phyloP scores from a whole-genome alignment of 2,888 invertebrate species.

The Rhagium mordax region DNA sequence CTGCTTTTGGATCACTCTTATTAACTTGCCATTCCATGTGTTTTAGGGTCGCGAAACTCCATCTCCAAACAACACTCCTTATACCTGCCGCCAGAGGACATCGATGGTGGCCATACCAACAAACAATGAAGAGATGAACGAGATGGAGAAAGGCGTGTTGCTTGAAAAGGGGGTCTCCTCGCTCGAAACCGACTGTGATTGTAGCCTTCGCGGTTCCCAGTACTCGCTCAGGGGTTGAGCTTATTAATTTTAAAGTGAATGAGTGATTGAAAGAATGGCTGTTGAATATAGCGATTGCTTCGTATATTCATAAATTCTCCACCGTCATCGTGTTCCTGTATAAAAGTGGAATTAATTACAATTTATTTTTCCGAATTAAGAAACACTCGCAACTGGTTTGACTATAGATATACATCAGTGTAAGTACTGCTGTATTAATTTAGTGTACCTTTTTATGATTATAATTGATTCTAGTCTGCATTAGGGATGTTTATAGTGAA shows the following conservation, averaged over 20 bases:
- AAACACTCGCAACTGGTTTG: background rate
- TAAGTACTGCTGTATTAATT: conserved; percentile 26
- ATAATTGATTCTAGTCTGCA: conserved; percentile 27
- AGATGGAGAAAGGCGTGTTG: conserved; percentile 72
- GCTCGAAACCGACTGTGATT: conserved; percentile 56
- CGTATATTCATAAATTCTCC: background rate
- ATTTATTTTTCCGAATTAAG: background rate
- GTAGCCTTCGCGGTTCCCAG: conserved; percentile 54
- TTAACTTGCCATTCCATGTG: background rate
- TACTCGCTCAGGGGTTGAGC: conserved; percentile 49
- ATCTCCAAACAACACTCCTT: conserved; percentile 86
- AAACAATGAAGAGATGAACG: conserved; percentile 67
- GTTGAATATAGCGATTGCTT: conserved; percentile 7
- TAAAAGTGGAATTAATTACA: background rate
- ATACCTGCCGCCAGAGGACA: conserved; percentile 85
- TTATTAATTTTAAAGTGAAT: background rate
- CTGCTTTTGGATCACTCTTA: no score
- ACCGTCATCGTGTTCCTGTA: background rate
- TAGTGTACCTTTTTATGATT: background rate
- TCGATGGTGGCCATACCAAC: conserved; percentile 73
- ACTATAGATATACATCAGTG: conserved; percentile 8
- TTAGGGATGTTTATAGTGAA: conserved; percentile 6
- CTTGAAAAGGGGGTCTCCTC: conserved; percentile 60
- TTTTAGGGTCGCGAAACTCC: conserved; percentile 77
- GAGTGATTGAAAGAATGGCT: background rate